phyloP scores from a whole-genome alignment of 2,888 invertebrate genomes.

The Andrena minutula region DNA sequence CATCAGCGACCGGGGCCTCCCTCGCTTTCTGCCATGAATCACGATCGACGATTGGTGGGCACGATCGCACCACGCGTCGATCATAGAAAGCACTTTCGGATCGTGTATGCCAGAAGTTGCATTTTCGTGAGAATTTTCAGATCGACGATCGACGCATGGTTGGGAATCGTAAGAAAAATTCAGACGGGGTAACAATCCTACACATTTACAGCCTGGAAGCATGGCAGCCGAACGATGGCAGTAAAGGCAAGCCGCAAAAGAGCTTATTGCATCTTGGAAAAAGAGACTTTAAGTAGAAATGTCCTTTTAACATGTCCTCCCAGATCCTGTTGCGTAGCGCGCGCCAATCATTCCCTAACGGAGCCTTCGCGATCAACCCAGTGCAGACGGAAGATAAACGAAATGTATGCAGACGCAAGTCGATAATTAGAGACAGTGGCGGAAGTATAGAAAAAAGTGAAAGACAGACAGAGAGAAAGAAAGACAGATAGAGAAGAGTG shows the following conservation, averaged over 20 bases:
- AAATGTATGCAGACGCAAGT: constrained; percentile 45
- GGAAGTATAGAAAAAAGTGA: constrained; percentile 21
- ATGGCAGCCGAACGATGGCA: constrained; percentile 73
- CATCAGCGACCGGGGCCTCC: constrained; percentile 1
- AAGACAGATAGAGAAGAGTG: constrained; percentile 10
- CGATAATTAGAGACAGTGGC: constrained; percentile 52
- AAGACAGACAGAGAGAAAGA: constrained; percentile 13
- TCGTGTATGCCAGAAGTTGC: too few relatives aligned
- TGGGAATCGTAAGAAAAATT: constrained; percentile 27
- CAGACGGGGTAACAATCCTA: constrained; percentile 71
- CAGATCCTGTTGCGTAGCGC: constrained; percentile 31
- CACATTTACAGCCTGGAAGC: constrained; percentile 76
- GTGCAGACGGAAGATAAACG: constrained; percentile 49
- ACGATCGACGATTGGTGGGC: constrained; percentile 27
- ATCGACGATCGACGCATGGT: constrained; percentile 35
- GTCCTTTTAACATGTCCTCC: constrained; percentile 33
- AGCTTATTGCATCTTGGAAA: constrained; percentile 50
- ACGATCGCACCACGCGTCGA: constrained; percentile 45
- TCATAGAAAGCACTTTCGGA: background rate
- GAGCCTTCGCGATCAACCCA: constrained; percentile 47
- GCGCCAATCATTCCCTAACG: constrained; percentile 35
- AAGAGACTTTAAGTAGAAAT: constrained; percentile 41
- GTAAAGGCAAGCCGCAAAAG: constrained; percentile 65
- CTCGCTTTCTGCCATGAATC: constrained; percentile 15
- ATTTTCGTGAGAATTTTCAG: background rate